These are phyloP conservation scores for Notodromas monacha DNA, from an alignment of 2,888 invertebrate genomes.

Conservation along the genomic window DNA sequence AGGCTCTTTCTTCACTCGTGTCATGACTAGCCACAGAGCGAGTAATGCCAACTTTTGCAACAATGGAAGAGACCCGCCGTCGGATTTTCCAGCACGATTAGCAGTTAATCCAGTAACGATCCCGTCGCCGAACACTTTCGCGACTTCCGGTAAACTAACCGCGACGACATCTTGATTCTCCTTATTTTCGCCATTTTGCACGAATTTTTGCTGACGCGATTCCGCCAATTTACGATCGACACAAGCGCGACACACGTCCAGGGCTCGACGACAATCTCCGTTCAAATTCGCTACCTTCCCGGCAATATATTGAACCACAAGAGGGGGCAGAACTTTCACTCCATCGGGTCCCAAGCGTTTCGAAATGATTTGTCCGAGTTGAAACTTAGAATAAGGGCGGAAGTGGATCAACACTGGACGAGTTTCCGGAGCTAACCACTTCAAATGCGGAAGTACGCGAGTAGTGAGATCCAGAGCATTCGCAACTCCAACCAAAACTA, in stretches of 20 bases:
- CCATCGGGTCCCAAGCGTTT: constrained; percentile 16
- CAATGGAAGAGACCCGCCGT: too few relatives aligned
- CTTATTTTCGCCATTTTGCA: too few relatives aligned
- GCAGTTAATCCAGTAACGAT: too few relatives aligned
- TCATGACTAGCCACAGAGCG: too few relatives aligned
- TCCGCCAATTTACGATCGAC: too few relatives aligned
- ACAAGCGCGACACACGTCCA: constrained; percentile 84
- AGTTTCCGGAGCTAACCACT: constrained; percentile 42
- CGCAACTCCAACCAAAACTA: constrained; percentile 64
- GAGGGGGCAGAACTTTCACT: constrained; percentile 35
- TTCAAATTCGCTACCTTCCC: constrained; percentile 74
- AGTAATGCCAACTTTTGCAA: too few relatives aligned
- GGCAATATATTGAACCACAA: constrained; percentile 64
- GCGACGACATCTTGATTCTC: too few relatives aligned
- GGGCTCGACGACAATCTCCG: constrained; percentile 69
- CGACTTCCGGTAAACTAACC: too few relatives aligned
- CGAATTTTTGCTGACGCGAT: too few relatives aligned
- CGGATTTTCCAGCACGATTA: too few relatives aligned
- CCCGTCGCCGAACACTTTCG: too few relatives aligned
- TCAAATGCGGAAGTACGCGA: constrained; percentile 46
- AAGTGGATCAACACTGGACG: constrained; percentile 37
- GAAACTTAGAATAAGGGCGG: constrained; percentile 40
- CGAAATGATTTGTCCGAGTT: constrained; percentile 1
- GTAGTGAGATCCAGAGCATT: constrained; percentile 85
- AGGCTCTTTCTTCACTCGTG: too few relatives aligned